A percentile compares a stretch with the other conserved stretches of the same genome.
Evolutionary conservation across 2,113 vertebrate species (phyloP).

Genomic region (Tachysurus vachellii): DNA sequence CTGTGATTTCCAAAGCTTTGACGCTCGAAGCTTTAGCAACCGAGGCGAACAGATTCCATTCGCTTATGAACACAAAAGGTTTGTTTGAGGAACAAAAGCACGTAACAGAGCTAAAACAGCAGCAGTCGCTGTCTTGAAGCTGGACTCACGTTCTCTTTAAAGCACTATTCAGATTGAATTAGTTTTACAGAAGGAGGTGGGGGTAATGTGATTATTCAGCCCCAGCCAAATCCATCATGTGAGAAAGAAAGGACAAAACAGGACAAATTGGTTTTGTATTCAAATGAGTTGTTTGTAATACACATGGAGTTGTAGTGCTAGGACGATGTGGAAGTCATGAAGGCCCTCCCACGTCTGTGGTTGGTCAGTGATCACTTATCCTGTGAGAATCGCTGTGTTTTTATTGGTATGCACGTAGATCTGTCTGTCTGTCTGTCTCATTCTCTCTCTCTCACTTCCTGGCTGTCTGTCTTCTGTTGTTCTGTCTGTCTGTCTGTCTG

Average conservation of each 20-base stretch:
- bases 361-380: neutral
- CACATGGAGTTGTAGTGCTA: neutral
- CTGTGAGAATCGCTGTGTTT: neutral
- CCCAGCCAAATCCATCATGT: neutral
- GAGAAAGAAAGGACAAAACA: neutral
- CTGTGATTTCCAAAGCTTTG: neutral
- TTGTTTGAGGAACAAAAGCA: neutral
- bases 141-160: neutral
- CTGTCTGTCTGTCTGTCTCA: neutral
- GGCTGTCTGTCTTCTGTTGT: neutral
- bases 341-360: neutral
- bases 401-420: too few species aligned
- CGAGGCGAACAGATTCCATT: neutral
- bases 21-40: too few species aligned
- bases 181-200: neutral
- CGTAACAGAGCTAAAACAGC: neutral
- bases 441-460: neutral
- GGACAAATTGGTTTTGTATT: conserved; percentile 7
- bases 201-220: neutral
- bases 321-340: too few species aligned
- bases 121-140: neutral
- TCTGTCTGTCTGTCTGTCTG: neutral
- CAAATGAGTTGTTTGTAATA: neutral
- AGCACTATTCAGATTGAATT: neutral
- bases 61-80: neutral